phyloP scores from a whole-genome alignment of 2,797 vertebrate species.

The Cossypha polioptera region DNA sequence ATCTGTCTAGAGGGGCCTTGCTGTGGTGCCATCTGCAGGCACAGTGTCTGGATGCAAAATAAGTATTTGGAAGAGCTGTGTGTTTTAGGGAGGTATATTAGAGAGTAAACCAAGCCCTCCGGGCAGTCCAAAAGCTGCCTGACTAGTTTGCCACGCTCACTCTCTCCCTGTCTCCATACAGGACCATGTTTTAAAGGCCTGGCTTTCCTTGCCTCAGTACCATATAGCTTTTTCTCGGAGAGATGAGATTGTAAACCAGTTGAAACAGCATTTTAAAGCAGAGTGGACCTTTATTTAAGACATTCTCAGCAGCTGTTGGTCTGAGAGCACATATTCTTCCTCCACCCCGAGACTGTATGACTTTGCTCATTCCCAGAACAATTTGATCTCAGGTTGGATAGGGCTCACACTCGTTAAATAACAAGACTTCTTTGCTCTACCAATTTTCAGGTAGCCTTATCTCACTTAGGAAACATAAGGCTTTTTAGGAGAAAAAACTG shows the following conservation, averaged over 20 bases:
- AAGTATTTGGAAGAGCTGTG: neutral
- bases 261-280: neutral
- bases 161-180: neutral
- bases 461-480: neutral
- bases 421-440: neutral
- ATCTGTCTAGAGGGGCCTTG: neutral
- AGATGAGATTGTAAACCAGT: neutral
- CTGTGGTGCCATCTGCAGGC: conserved; percentile 49
- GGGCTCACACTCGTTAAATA: neutral
- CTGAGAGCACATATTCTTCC: neutral
- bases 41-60: neutral
- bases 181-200: neutral
- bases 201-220: neutral
- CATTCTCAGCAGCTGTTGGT: neutral
- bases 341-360: neutral
- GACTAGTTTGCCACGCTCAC: neutral
- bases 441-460: neutral
- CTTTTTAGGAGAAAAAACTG: neutral
- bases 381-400: neutral
- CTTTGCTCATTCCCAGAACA: neutral
- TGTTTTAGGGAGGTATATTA: neutral
- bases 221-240: neutral
- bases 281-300: neutral
- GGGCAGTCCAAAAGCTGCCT: neutral
- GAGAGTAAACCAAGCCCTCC: neutral